Percentiles rank a stretch among this genome's conserved stretches.
Evolutionary conservation across 1,140 invertebrate genomes (phyloP).

Genomic region (Cherax destructor): DNA sequence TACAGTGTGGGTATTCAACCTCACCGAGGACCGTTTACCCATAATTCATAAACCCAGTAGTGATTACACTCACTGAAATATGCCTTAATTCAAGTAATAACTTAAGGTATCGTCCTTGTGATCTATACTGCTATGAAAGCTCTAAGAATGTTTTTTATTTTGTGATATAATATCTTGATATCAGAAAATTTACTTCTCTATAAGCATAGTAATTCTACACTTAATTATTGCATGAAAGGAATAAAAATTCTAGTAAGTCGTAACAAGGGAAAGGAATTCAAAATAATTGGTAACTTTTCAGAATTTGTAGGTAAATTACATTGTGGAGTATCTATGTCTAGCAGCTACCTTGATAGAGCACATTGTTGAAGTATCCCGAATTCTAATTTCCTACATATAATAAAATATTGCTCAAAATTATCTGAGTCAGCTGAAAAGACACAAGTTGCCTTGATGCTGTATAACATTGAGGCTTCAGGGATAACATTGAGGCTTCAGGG

Average conservation of each 20-base stretch:
- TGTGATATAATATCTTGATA: constrained; percentile 19
- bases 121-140: constrained; percentile 46
- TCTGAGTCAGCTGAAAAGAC: constrained; percentile 6
- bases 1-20: neutral
- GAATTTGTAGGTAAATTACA: neutral
- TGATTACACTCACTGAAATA: neutral
- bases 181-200: constrained; percentile 47
- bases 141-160: constrained; percentile 43
- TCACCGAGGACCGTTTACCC: neutral
- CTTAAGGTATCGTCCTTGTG: constrained; percentile 36
- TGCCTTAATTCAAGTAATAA: neutral
- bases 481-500: neutral
- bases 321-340: constrained; percentile 6
- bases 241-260: constrained; percentile 37
- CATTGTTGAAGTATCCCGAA: constrained; percentile 38
- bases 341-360: constrained; percentile 37
- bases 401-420: constrained; percentile 49
- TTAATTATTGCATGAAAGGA: constrained; percentile 64
- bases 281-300: constrained; percentile 7
- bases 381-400: constrained; percentile 50
- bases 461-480: neutral
- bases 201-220: constrained; percentile 52
- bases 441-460: neutral
- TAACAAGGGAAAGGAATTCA: constrained; percentile 21
- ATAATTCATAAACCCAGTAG: neutral